Evolutionary conservation across 92 coral and sea anemone genomes (phyloP).

Genomic region (Montipora capitata): DNA sequence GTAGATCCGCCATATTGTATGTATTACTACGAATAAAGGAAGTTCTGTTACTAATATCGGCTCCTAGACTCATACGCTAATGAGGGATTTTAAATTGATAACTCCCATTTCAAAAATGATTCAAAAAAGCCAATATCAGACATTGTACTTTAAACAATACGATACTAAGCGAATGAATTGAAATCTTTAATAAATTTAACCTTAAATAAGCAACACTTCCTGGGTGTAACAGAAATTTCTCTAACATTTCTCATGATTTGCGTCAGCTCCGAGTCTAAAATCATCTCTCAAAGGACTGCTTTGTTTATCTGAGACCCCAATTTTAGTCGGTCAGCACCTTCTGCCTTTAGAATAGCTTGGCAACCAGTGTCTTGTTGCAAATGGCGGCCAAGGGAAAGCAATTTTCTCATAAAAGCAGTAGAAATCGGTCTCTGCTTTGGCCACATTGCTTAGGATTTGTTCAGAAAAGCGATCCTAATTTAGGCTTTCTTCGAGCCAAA

Average conservation of each 20-base stretch:
- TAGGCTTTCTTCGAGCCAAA: neutral
- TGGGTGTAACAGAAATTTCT: too few relatives aligned
- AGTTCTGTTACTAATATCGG: too few relatives aligned
- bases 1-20: too few relatives aligned
- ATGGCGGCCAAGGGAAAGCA: neutral
- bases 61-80: neutral
- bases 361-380: neutral
- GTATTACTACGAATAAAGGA: too few relatives aligned
- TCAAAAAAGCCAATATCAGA: constrained; percentile 66
- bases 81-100: constrained; percentile 67
- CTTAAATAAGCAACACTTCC: neutral
- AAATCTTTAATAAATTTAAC: too few relatives aligned
- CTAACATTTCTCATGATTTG: too few relatives aligned
- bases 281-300: too few relatives aligned
- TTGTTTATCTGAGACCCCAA: too few relatives aligned
- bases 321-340: neutral
- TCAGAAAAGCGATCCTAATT: neutral
- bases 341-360: constrained; percentile 1
- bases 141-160: constrained; percentile 46
- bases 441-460: neutral
- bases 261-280: too few relatives aligned
- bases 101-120: constrained; percentile 67
- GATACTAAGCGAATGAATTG: too few relatives aligned
- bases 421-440: neutral
- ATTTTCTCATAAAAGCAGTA: neutral